Evolutionary conservation across 2,113 vertebrate species (phyloP).

Genomic region (Rhinopomastus cyanomelas): DNA sequence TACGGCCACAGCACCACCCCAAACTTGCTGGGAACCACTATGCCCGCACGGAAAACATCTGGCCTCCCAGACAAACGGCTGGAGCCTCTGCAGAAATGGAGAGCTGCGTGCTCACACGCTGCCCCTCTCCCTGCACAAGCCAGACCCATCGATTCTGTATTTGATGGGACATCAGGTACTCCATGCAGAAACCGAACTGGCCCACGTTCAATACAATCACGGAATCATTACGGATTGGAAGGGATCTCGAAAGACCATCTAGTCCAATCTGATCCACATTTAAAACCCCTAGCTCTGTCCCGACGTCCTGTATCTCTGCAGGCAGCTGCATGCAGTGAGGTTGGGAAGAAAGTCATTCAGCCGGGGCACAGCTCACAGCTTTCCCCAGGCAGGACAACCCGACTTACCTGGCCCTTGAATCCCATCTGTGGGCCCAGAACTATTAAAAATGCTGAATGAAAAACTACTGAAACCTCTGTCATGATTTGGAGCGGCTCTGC

Average conservation of each 20-base stretch:
- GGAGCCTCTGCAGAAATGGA: neutral
- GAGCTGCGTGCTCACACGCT: neutral
- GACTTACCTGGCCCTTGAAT: neutral
- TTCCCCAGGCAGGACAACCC: neutral
- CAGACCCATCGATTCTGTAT: neutral
- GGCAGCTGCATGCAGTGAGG: accelerated
- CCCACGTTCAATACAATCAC: accelerated
- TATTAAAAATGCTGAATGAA: neutral
- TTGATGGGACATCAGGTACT: neutral
- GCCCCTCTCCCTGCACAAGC: neutral
- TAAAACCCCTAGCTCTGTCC: neutral
- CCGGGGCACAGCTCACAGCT: neutral
- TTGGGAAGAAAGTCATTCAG: accelerated
- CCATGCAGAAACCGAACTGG: neutral
- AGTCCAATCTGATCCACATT: too few species aligned
- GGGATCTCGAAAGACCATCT: too few species aligned
- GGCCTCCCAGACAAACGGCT: neutral
- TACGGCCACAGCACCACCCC: neutral
- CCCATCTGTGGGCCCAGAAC: neutral
- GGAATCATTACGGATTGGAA: too few species aligned
- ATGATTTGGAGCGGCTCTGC: too few species aligned
- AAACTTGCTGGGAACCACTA: neutral
- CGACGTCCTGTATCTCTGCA: neutral
- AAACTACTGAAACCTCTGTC: neutral
- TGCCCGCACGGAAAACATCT: neutral